phyloP scores from a whole-genome alignment of 2,888 invertebrate species.

The Poecilus cupreus region DNA sequence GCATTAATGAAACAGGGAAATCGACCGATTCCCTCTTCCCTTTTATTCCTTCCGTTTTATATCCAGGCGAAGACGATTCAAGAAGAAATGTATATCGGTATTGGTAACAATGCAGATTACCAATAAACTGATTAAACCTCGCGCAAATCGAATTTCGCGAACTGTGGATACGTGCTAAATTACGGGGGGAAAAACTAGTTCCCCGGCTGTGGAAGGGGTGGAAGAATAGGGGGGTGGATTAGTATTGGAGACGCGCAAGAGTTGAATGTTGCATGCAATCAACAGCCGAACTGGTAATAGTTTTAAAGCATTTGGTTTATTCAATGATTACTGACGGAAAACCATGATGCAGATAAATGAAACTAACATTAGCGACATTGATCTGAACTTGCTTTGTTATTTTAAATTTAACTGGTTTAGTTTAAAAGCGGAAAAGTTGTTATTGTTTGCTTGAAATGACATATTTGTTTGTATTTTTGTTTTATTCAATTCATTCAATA shows the following conservation, averaged over 20 bases:
- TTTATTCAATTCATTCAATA: too few species aligned
- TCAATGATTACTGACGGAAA: constrained; percentile 19
- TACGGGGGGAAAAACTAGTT: constrained; percentile 41
- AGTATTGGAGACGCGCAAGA: constrained; percentile 19
- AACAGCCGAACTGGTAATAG: constrained; percentile 35
- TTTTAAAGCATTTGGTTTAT: constrained; percentile 49
- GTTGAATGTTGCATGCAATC: constrained; percentile 46
- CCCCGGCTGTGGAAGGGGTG: neutral
- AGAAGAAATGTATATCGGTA: constrained; percentile 28
- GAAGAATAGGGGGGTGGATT: neutral
- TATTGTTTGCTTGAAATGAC: too few species aligned
- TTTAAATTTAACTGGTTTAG: neutral
- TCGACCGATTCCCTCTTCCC: neutral
- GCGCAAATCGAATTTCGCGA: constrained; percentile 46
- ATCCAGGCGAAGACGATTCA: neutral
- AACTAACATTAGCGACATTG: constrained; percentile 5
- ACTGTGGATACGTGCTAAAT: constrained; percentile 49
- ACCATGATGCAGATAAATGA: constrained; percentile 24
- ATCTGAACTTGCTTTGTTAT: neutral
- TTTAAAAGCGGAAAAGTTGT: neutral
- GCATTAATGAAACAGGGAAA: constrained; percentile 35
- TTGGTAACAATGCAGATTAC: constrained; percentile 52
- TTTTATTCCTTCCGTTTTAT: neutral
- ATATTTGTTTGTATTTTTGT: too few species aligned
- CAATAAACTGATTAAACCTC: constrained; percentile 41